Evolutionary conservation across 2,113 vertebrate genomes (phyloP).

Genomic region (Camelus dromedarius): DNA sequence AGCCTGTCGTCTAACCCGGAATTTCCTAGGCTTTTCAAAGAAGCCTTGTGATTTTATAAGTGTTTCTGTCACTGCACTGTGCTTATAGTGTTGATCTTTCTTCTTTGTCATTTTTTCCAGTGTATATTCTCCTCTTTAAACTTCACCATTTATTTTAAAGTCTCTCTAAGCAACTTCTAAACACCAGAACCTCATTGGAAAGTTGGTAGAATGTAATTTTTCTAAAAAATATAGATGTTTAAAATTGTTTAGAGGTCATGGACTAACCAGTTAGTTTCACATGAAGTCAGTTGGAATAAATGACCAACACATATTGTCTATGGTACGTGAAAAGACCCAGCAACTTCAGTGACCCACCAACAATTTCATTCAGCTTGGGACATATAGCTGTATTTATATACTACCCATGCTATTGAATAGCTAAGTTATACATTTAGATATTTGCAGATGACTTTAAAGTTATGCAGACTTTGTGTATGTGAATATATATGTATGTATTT

Average conservation of each 20-base stretch:
- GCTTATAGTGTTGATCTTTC: neutral
- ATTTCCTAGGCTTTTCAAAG: neutral
- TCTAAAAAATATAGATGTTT: conserved; percentile 30
- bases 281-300: conserved; percentile 5
- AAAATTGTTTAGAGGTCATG: conserved; percentile 6
- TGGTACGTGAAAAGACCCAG: neutral
- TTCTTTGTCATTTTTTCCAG: conserved; percentile 35
- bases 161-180: conserved; percentile 58
- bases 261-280: neutral
- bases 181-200: conserved; percentile 32
- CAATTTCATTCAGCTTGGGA: neutral
- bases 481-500: rapidly evolving
- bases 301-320: neutral
- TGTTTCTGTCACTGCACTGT: neutral
- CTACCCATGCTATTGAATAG: neutral
- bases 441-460: conserved; percentile 48
- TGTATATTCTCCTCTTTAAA: neutral
- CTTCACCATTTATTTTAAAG: conserved; percentile 38
- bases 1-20: conserved; percentile 38
- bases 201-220: conserved; percentile 51
- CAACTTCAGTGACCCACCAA: neutral
- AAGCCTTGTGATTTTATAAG: conserved; percentile 22
- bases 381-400: neutral
- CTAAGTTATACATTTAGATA: neutral
- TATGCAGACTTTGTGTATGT: neutral